These are phyloP conservation scores for Corydoras sp. DNA, from an alignment of 2,113 vertebrate genomes.

Conservation along the genomic window DNA sequence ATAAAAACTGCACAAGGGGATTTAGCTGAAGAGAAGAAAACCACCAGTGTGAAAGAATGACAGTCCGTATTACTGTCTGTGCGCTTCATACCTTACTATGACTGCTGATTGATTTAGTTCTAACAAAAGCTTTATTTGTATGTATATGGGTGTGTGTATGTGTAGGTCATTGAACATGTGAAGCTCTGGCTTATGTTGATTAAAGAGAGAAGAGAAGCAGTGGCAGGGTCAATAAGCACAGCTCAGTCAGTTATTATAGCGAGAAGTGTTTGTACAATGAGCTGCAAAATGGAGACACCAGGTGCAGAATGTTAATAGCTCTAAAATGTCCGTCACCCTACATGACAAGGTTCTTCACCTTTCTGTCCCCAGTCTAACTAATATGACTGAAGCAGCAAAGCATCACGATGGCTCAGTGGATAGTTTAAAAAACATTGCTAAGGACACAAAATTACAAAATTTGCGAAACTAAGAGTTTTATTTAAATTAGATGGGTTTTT, in stretches of 20 bases:
- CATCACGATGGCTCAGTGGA: background rate
- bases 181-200: conserved; percentile 53
- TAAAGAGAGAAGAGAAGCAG: conserved; percentile 59
- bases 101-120: background rate
- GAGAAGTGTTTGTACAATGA: conserved; percentile 65
- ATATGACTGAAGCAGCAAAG: background rate
- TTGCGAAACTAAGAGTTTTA: no score
- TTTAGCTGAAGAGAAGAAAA: background rate
- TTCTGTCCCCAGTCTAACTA: background rate
- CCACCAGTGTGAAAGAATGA: background rate
- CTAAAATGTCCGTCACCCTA: conserved; percentile 29
- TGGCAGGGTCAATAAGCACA: conserved; percentile 62
- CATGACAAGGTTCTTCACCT: background rate
- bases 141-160: conserved; percentile 8
- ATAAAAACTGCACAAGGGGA: background rate
- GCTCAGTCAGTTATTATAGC: conserved; percentile 63
- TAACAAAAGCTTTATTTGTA: background rate
- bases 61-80: background rate
- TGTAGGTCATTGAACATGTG: conserved; percentile 54
- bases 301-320: conserved; percentile 58
- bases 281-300: conserved; percentile 51
- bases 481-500: no score
- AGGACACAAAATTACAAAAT: no score
- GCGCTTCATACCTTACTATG: background rate
- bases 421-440: background rate